Evolutionary conservation across 2,888 invertebrate genomes (phyloP), one percentile per base, ranked within the genome.

Genomic region (Ischnura elegans): DNA sequence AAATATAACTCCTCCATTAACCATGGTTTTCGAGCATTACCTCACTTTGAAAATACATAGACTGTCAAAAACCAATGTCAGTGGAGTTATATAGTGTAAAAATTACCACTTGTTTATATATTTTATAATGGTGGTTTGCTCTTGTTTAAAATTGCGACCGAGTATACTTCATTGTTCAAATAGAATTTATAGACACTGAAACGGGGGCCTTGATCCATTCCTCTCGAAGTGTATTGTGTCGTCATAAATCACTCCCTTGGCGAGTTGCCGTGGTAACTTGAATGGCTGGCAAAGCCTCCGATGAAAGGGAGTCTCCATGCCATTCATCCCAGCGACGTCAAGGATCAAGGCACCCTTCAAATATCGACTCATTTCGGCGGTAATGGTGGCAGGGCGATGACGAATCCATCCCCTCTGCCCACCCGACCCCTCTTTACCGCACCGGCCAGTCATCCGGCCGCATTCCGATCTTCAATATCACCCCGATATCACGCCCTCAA

Each of bases 401-500:
- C 76, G 76, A 76, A 76, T 76, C 76, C 76, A 76, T 36, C 76
- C 76, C 76, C 76, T 25, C 6, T 16, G 29, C 36, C 36, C 76
- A 76, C 76, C 36, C 29, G 10, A 21, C 76, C 10, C 76, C 76
- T 16, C 76, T 5, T n/a, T 13, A 36, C 36, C 36, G 10, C 76
- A 29, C 76, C 76, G 13, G 29, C 13, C 29, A n/a, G 13, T 36
- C 36, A 29, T 76, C 76, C n/a, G 36, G 36, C 76, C 76, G 76
- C 76, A 76, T 76, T 76, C 76, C 76, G 8, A 76, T 36, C 76
- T 76, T 76, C 36, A 76, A 76, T 76, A 76, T 76, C 76, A 76
- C 76, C 76, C 36, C 76, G 76, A 29, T 36, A 36, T 76, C 76
- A 36, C 76, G 76, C 76, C 76, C 29, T 76, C 16, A 76, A 76